Evolutionary conservation across 2,113 vertebrate genomes (phyloP).

Genomic region (Eulemur macaco): DNA sequence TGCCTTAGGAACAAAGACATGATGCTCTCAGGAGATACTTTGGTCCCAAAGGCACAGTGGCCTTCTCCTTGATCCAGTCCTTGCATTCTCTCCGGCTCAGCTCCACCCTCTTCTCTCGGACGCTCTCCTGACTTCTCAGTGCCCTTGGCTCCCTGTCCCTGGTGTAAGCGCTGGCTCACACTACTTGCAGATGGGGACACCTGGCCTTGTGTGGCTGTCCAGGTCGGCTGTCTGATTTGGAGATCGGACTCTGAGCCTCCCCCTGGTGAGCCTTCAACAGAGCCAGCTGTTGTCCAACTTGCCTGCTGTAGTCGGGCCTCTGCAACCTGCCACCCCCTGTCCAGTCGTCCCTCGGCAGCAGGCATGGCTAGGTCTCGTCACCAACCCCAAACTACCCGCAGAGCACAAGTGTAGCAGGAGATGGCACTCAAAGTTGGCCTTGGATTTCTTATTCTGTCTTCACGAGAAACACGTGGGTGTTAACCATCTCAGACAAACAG

Average conservation of each 20-base stretch:
- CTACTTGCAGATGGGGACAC: background rate
- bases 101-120: accelerated
- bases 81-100: background rate
- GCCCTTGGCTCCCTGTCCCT: accelerated
- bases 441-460: background rate
- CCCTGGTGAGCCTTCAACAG: background rate
- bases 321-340: background rate
- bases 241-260: background rate
- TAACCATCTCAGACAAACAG: accelerated
- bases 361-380: background rate
- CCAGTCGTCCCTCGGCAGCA: background rate
- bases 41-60: background rate
- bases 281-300: background rate
- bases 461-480: background rate
- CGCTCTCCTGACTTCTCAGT: background rate
- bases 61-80: background rate
- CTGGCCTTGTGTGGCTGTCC: background rate
- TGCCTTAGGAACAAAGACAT: background rate
- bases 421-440: accelerated
- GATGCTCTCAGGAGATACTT: background rate
- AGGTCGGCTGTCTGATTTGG: too few relatives aligned
- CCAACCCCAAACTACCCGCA: accelerated
- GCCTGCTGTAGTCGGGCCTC: background rate
- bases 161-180: too few relatives aligned
- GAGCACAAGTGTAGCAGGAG: background rate